Percentiles rank a stretch among this genome's conserved stretches.
Evolutionary conservation across 2,113 vertebrate species (phyloP).

Genomic region (Ondatra zibethicus): DNA sequence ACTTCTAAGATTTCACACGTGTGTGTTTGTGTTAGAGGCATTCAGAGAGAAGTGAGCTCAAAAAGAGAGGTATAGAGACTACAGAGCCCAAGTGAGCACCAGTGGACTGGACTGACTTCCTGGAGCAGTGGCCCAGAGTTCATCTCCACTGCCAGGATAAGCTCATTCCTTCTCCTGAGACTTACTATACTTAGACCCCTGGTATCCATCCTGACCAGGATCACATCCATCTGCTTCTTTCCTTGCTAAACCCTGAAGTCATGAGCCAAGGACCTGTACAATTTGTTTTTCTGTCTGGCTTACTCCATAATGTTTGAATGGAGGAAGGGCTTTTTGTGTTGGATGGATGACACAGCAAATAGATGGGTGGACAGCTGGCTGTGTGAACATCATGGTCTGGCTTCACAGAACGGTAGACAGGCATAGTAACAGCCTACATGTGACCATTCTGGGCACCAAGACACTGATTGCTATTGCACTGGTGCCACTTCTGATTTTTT

Average conservation of each 20-base stretch:
- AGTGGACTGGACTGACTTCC: background rate
- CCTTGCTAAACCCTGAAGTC: background rate
- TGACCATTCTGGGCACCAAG: background rate
- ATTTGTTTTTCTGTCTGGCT: background rate
- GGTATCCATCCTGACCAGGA: background rate
- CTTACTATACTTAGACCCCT: background rate
- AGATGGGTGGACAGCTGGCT: background rate
- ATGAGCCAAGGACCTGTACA: background rate
- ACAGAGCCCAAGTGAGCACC: background rate
- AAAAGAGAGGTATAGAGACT: background rate
- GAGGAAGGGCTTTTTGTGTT: background rate
- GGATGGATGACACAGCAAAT: background rate
- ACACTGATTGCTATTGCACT: background rate
- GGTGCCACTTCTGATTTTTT: constrained; percentile 21
- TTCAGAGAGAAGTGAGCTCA: background rate
- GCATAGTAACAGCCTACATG: background rate
- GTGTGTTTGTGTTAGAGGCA: background rate
- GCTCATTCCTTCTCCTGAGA: background rate
- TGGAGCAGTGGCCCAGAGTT: background rate
- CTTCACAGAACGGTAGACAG: background rate
- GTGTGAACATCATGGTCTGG: background rate
- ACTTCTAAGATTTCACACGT: background rate
- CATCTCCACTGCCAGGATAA: background rate
- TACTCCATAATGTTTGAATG: background rate
- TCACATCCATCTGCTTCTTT: background rate